Conservation (phyloP, 2,113 vertebrate genomes). For the Grammomys dolichurus region DNA sequence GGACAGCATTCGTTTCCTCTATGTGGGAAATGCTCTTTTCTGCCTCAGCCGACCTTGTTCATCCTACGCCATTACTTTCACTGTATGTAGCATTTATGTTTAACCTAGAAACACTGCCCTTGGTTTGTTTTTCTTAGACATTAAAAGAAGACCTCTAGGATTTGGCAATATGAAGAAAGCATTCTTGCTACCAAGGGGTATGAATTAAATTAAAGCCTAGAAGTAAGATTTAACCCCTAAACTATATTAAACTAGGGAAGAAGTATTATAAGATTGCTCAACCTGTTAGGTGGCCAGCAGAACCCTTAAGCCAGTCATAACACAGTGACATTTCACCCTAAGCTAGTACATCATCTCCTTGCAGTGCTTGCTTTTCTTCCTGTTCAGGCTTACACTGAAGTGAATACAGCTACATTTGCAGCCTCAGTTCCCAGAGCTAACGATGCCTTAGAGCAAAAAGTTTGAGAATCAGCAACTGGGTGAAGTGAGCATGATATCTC, state of each 20-base stretch:
- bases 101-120: background rate
- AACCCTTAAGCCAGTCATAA: background rate
- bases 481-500: background rate
- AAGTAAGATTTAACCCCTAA: conserved; percentile 42
- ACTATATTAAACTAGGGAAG: background rate
- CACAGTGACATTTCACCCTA: background rate
- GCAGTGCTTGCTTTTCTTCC: background rate
- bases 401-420: background rate
- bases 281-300: background rate
- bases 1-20: background rate
- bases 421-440: background rate
- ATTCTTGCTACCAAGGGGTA: background rate
- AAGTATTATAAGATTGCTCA: background rate
- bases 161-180: conserved; percentile 6
- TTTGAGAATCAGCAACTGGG: too few species aligned
- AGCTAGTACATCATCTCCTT: background rate
- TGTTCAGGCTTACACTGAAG: background rate
- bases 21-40: background rate
- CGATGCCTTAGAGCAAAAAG: background rate
- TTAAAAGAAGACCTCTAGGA: conserved; percentile 17
- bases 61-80: background rate
- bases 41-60: background rate
- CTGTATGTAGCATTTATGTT: background rate
- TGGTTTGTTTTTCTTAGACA: conserved; percentile 42
- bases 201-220: conserved; percentile 22